Conservation (phyloP, 1,140 invertebrate genomes). For the Neodiprion fabricii region DNA sequence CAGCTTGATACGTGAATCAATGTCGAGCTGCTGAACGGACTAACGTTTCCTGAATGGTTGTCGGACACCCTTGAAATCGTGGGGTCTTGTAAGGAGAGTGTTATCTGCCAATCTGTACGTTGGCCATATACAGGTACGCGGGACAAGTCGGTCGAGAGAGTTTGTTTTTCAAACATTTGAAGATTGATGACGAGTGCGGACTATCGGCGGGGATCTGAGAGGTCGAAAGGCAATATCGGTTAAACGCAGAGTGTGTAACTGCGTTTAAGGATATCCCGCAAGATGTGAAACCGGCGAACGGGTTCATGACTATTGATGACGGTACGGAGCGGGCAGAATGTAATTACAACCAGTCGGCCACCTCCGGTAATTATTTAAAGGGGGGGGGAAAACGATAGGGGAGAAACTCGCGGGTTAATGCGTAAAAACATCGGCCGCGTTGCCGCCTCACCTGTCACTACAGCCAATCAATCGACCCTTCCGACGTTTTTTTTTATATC, state of each 20-base stretch:
- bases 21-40: no score
- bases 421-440: slow-evolving; percentile 2
- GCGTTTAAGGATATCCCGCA: background rate
- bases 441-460: slow-evolving; percentile 28
- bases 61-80: no score
- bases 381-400: background rate
- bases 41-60: no score
- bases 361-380: slow-evolving; percentile 5
- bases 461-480: background rate
- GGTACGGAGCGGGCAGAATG: slow-evolving; percentile 1
- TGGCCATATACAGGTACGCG: no score
- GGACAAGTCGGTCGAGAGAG: no score
- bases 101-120: no score
- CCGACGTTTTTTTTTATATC: no score
- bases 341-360: slow-evolving; percentile 7
- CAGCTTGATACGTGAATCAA: no score
- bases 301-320: slow-evolving; percentile 7
- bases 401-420: background rate
- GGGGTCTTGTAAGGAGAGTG: no score
- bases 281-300: background rate
- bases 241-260: background rate
- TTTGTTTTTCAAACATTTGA: no score
- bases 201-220: background rate
- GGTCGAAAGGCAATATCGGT: no score
- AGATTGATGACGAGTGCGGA: background rate